Evolutionary conservation across 2,113 vertebrate genomes (phyloP).

Genomic region (Microcebus murinus): DNA sequence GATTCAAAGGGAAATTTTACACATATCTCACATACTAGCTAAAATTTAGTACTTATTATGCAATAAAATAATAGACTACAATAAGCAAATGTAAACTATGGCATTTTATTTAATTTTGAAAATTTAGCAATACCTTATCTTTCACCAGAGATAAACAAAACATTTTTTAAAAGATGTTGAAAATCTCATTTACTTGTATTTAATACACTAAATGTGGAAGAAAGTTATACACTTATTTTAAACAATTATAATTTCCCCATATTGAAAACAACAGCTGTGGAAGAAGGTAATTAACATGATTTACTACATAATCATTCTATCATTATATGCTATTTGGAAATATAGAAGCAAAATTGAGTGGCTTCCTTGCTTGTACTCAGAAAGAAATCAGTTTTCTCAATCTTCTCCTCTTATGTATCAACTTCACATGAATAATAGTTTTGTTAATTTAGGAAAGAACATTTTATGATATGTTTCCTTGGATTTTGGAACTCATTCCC

Average conservation of each 20-base stretch:
- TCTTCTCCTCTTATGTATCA: constrained; percentile 20
- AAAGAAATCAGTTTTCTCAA: constrained; percentile 48
- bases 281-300: constrained; percentile 73
- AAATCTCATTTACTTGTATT: constrained; percentile 65
- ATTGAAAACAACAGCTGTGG: constrained; percentile 74
- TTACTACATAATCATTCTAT: constrained; percentile 71
- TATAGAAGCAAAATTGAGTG: constrained; percentile 34
- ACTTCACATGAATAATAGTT: not conserved
- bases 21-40: not conserved
- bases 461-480: constrained; percentile 33
- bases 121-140: constrained; percentile 47
- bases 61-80: not conserved
- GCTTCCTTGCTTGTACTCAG: constrained; percentile 31
- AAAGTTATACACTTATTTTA: constrained; percentile 70
- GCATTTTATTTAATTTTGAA: constrained; percentile 60
- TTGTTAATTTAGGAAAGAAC: constrained; percentile 39
- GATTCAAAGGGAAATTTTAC: not conserved
- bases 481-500: not conserved
- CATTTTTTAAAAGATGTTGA: constrained; percentile 34
- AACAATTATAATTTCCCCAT: constrained; percentile 72
- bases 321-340: constrained; percentile 72
- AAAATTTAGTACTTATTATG: not conserved
- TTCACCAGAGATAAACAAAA: constrained; percentile 52
- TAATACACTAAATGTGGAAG: constrained; percentile 47
- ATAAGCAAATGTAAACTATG: constrained; percentile 13